phyloP scores from a whole-genome alignment of 2,113 vertebrate genomes.

The Oreochromis niloticus region DNA sequence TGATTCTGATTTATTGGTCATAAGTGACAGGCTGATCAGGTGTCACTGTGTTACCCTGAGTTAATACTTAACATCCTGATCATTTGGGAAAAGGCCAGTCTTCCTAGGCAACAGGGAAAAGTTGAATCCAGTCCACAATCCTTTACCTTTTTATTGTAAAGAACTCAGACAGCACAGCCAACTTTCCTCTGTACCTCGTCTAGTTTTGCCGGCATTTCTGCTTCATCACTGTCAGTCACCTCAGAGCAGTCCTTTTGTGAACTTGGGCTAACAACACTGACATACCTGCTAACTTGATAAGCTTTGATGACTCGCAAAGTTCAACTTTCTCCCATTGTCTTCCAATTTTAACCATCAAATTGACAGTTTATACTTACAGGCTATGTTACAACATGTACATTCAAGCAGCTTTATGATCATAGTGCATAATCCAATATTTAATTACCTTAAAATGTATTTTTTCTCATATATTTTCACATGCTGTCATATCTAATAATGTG shows the following conservation, averaged over 20 bases:
- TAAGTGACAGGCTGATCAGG: not conserved
- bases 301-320: not conserved
- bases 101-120: not conserved
- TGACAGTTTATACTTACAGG: not conserved
- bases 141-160: not conserved
- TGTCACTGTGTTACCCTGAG: not conserved
- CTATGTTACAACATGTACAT: not conserved
- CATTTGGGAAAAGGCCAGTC: not conserved
- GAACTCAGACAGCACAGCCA: not conserved
- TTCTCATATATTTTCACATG: not conserved
- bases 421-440: not conserved
- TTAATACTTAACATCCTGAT: not conserved
- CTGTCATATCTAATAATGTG: not conserved
- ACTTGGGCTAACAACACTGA: not conserved
- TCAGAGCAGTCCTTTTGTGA: not conserved
- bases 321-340: not conserved
- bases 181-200: not conserved
- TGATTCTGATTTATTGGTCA: not conserved
- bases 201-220: not conserved
- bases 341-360: not conserved
- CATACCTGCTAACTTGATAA: not conserved
- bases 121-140: not conserved
- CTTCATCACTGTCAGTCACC: not conserved
- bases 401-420: not conserved
- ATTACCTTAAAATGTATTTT: not conserved